phyloP scores from a whole-genome alignment of 2,113 vertebrate species.

The Narcine bancroftii region DNA sequence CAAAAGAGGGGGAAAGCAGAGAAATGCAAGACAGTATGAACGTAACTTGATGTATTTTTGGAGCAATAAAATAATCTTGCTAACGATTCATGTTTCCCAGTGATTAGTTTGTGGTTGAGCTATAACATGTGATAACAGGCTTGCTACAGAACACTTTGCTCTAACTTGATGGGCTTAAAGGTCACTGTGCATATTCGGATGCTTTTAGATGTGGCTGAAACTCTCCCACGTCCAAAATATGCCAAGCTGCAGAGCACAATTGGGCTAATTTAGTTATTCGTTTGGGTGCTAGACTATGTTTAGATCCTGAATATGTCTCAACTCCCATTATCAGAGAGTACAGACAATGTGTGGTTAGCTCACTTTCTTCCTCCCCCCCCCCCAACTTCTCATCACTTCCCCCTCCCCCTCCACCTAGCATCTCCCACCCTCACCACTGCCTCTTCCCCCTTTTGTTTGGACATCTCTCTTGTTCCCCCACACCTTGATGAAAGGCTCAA shows the following conservation, averaged over 20 bases:
- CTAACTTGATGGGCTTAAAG: conserved; percentile 21
- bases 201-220: conserved; percentile 22
- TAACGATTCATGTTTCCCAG: conserved; percentile 14
- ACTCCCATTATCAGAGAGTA: neutral
- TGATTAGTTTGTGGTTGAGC: conserved; percentile 22
- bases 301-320: neutral
- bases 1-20: neutral
- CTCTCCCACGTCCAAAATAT: neutral
- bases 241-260: neutral
- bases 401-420: too few species aligned
- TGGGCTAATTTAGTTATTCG: neutral
- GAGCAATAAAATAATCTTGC: neutral
- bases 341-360: neutral
- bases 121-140: conserved; percentile 18
- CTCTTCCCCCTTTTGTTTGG: too few species aligned
- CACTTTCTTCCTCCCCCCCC: neutral
- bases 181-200: neutral
- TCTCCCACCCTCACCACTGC: too few species aligned
- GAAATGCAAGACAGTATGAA: neutral
- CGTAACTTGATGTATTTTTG: neutral
- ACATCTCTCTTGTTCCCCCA: too few species aligned
- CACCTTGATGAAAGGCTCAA: too few species aligned
- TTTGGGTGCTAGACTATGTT: neutral
- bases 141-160: neutral
- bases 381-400: too few species aligned